These are phyloP conservation scores for Phragmatobia fuliginosa DNA, from an alignment of 2,888 invertebrate genomes.

Conservation along the genomic window DNA sequence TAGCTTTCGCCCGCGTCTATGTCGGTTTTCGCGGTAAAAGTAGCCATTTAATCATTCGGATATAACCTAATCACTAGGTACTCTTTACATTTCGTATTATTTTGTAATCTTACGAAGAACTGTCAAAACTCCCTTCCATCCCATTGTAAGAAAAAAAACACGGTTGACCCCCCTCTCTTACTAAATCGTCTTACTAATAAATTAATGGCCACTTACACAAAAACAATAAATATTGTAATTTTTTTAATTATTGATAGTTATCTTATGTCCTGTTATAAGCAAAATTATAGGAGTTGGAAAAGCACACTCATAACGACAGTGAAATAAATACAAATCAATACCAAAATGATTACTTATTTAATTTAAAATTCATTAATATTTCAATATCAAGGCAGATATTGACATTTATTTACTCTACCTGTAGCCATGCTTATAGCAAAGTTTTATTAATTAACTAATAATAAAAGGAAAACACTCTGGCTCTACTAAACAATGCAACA, in stretches of 20 bases:
- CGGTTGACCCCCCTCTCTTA: no score
- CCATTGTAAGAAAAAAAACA: no score
- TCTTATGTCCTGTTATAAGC: background rate
- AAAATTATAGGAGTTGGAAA: background rate
- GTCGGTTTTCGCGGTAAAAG: no score
- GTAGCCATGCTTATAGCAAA: background rate
- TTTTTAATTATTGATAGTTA: background rate
- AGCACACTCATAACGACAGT: background rate
- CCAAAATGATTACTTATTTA: background rate
- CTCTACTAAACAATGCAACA: slow-evolving; percentile 29
- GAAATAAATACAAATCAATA: background rate
- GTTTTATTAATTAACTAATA: background rate
- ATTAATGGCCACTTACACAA: no score
- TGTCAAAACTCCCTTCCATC: no score
- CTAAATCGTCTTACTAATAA: no score
- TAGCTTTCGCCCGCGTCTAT: no score
- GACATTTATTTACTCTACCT: background rate
- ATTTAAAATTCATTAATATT: background rate
- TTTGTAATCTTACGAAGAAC: no score
- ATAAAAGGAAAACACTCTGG: slow-evolving; percentile 17
- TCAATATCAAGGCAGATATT: background rate
- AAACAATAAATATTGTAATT: background rate
- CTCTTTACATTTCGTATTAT: no score
- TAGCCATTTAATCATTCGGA: no score
- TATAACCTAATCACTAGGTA: no score